phyloP scores from a whole-genome alignment of 2,797 vertebrate genomes.

The Morelia viridis region DNA sequence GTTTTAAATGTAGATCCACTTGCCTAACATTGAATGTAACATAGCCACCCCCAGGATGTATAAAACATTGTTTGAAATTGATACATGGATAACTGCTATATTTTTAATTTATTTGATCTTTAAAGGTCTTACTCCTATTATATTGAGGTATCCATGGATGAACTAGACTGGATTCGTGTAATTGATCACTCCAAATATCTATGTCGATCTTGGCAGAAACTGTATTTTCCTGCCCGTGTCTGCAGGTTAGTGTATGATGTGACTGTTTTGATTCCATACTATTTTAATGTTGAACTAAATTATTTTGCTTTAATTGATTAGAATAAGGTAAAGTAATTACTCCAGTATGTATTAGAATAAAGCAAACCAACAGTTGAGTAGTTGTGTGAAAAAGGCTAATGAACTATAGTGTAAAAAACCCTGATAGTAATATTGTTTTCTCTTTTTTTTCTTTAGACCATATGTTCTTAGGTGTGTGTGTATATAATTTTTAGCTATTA shows the following conservation, averaged over 20 bases:
- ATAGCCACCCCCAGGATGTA: background rate
- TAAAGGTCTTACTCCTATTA: constrained; percentile 95
- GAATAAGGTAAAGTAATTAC: background rate
- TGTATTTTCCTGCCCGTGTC: constrained; percentile 90
- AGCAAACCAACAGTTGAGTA: background rate
- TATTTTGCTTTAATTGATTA: background rate
- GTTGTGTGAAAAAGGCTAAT: background rate
- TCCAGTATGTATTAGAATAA: background rate
- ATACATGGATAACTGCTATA: background rate
- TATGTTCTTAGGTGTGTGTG: background rate
- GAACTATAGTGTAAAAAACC: background rate
- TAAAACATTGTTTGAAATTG: background rate
- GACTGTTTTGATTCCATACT: background rate
- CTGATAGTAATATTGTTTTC: background rate
- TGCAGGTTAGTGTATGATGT: constrained; percentile 83
- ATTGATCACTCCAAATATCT: constrained; percentile 93
- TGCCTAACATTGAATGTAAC: background rate
- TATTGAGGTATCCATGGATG: constrained; percentile 98
- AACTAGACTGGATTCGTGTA: constrained; percentile 96
- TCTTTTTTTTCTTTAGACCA: accelerated
- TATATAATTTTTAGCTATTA: background rate
- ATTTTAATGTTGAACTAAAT: background rate
- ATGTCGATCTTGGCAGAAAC: constrained; percentile 96
- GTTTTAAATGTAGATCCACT: background rate
- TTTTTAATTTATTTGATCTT: constrained; percentile 43